Conservation (phyloP, 2,888 invertebrate species). For the Amiota minor region DNA sequence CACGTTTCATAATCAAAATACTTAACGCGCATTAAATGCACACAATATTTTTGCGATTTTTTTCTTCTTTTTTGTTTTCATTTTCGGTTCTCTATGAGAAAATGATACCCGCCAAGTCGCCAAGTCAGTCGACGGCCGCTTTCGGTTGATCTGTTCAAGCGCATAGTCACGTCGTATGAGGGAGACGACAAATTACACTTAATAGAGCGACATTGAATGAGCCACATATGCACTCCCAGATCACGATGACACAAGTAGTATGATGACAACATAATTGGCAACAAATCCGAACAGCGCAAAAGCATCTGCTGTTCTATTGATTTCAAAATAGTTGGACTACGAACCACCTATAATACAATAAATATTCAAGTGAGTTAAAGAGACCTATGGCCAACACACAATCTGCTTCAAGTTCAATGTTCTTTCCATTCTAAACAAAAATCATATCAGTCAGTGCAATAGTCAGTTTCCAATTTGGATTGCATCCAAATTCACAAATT, state of each 20-base stretch:
- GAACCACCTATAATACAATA: background rate
- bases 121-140: no score
- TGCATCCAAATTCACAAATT: no score
- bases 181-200: background rate
- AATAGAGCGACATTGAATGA: conserved; percentile 3
- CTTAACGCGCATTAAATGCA: background rate
- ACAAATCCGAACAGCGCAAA: background rate
- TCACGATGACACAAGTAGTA: background rate
- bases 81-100: background rate
- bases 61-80: background rate
- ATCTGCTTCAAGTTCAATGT: conserved; percentile 10
- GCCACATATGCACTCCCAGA: background rate
- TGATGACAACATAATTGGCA: conserved; percentile 11
- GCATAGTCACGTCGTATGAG: no score
- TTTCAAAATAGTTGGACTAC: background rate
- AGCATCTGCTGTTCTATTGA: background rate
- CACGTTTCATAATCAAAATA: conserved; percentile 43
- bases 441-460: no score
- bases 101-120: conserved; percentile 4
- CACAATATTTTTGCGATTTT: background rate
- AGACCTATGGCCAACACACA: background rate
- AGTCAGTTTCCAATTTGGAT: no score
- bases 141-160: no score
- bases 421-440: background rate
- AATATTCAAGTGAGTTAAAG: no score